A percentile compares a stretch with the other conserved stretches of the same genome.
phyloP scores from a whole-genome alignment of 2,113 vertebrate species.

The Orientallactaga bullata region DNA sequence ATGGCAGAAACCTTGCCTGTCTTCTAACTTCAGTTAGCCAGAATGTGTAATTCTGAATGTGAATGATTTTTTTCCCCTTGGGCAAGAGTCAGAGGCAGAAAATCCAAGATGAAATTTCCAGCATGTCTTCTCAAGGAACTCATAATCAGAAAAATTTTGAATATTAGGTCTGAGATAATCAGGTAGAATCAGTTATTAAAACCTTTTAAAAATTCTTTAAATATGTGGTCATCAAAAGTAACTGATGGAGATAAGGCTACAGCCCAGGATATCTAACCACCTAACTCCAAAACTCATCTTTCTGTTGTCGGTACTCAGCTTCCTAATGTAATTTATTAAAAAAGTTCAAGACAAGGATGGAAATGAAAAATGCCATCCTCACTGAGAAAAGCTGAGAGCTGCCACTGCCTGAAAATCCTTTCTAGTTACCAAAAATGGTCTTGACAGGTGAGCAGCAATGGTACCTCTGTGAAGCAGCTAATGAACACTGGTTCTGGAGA shows the following conservation, averaged over 20 bases:
- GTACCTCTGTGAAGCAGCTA: constrained; percentile 31
- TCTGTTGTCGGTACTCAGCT: background rate
- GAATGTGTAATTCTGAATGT: background rate
- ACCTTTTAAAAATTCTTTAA: background rate
- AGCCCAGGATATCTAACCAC: background rate
- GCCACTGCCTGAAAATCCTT: constrained; percentile 4
- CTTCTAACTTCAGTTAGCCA: background rate
- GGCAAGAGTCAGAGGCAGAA: constrained; percentile 5
- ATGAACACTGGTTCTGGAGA: constrained; percentile 3
- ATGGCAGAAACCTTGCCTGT: background rate
- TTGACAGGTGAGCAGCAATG: constrained; percentile 32
- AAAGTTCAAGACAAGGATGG: background rate
- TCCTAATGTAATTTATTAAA: background rate
- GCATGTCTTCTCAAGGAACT: background rate
- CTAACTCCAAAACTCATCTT: background rate
- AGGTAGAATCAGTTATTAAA: background rate
- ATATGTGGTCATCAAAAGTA: background rate
- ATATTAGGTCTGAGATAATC: background rate
- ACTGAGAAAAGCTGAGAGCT: constrained; percentile 1
- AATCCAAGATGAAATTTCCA: constrained; percentile 28
- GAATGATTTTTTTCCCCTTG: background rate
- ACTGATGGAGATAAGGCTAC: background rate
- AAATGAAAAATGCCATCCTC: background rate
- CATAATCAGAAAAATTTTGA: background rate
- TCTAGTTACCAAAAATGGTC: constrained; percentile 2